Conservation (phyloP, 2,888 invertebrate genomes). For the Orgyia antiqua region DNA sequence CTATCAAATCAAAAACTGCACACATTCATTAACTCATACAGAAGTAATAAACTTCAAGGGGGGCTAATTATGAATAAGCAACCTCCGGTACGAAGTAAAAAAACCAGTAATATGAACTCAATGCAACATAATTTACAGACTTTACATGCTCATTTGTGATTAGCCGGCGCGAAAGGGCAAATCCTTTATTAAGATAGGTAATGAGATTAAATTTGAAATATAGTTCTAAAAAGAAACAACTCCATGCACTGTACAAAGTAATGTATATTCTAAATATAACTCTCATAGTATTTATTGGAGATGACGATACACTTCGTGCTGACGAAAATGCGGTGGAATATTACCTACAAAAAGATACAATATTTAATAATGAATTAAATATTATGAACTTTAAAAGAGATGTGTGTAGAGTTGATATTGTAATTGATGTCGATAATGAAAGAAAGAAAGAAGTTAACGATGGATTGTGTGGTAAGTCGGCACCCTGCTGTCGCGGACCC, state of each 20-base stretch:
- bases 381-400: slow-evolving; percentile 54
- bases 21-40: slow-evolving; percentile 61
- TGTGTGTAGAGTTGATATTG: slow-evolving; percentile 62
- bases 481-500: slow-evolving; percentile 77
- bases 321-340: slow-evolving; percentile 74
- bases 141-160: slow-evolving; percentile 78
- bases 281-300: slow-evolving; percentile 49
- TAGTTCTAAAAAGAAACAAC: slow-evolving; percentile 44
- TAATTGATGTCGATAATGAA: slow-evolving; percentile 64
- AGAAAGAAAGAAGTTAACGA: slow-evolving; percentile 77
- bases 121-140: slow-evolving; percentile 76
- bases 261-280: slow-evolving; percentile 49
- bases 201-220: slow-evolving; percentile 69
- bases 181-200: slow-evolving; percentile 79
- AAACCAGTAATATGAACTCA: slow-evolving; percentile 60
- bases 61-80: slow-evolving; percentile 77
- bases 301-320: slow-evolving; percentile 45
- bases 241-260: slow-evolving; percentile 34
- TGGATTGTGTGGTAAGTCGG: slow-evolving; percentile 77
- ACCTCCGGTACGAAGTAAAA: slow-evolving; percentile 45
- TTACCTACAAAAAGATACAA: slow-evolving; percentile 68
- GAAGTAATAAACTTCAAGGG: slow-evolving; percentile 74
- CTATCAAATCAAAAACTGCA: too few species aligned
- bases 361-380: slow-evolving; percentile 52
- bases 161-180: slow-evolving; percentile 78